Conservation (phyloP, 1,140 invertebrate genomes). For the Drosophila virilis region DNA sequence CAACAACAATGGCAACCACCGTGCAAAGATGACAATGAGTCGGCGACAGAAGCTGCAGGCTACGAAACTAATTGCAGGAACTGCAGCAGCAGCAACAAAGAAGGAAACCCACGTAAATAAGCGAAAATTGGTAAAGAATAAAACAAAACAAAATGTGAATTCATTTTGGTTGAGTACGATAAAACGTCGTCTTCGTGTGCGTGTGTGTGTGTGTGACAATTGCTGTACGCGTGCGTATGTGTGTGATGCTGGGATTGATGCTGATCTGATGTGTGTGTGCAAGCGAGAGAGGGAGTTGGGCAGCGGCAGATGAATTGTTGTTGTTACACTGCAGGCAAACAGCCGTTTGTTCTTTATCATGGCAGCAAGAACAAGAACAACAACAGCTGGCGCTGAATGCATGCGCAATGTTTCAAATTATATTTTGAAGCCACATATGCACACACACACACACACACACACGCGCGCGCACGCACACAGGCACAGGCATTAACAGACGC, state of each 20-base stretch:
- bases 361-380: slow-evolving; percentile 20
- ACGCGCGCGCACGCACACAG: neutral
- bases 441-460: slow-evolving; percentile 13
- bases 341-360: slow-evolving; percentile 50
- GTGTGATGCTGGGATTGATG: slow-evolving; percentile 23
- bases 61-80: slow-evolving; percentile 14
- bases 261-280: slow-evolving; percentile 15
- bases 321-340: slow-evolving; percentile 30
- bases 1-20: neutral
- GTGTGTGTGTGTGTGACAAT: slow-evolving; percentile 6
- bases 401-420: slow-evolving; percentile 49
- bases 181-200: slow-evolving; percentile 1
- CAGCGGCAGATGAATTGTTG: slow-evolving; percentile 24
- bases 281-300: slow-evolving; percentile 19
- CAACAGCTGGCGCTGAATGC: slow-evolving; percentile 5
- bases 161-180: slow-evolving; percentile 34
- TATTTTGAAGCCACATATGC: slow-evolving; percentile 51
- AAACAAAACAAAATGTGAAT: slow-evolving; percentile 41
- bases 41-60: slow-evolving; percentile 2
- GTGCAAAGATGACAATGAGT: slow-evolving; percentile 26
- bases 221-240: slow-evolving; percentile 9
- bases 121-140: slow-evolving; percentile 30
- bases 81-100: slow-evolving; percentile 9
- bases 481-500: slow-evolving; percentile 3
- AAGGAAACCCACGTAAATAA: slow-evolving; percentile 34